Conservation (phyloP, 1,140 invertebrate genomes). For the Diabrotica virgifera region DNA sequence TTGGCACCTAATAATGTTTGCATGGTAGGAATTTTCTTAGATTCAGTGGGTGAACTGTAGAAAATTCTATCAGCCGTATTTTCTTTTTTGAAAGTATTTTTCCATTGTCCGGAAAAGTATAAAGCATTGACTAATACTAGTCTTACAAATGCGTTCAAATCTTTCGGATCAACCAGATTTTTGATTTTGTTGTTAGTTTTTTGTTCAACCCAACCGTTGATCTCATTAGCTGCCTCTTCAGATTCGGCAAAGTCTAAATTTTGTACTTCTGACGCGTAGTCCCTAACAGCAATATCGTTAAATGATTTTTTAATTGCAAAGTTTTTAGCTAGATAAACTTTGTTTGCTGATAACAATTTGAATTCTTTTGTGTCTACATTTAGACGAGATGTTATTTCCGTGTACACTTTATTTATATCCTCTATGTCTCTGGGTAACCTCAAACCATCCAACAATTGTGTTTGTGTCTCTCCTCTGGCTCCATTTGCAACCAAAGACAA, state of each 20-base stretch:
- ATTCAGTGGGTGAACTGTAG: slow-evolving; percentile 47
- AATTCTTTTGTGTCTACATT: slow-evolving; percentile 8
- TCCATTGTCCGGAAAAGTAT: slow-evolving; percentile 77
- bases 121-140: slow-evolving; percentile 77
- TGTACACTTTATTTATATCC: slow-evolving; percentile 17
- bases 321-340: slow-evolving; percentile 22
- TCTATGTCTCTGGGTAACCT: slow-evolving; percentile 18
- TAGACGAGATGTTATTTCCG: slow-evolving; percentile 44
- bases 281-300: slow-evolving; percentile 41
- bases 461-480: slow-evolving; percentile 17
- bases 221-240: slow-evolving; percentile 47
- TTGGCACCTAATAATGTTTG: slow-evolving; percentile 71
- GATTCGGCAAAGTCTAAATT: slow-evolving; percentile 54
- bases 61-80: slow-evolving; percentile 49
- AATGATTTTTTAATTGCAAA: slow-evolving; percentile 21
- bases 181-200: slow-evolving; percentile 71
- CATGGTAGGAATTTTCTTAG: slow-evolving; percentile 74
- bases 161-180: slow-evolving; percentile 58
- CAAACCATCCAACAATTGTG: slow-evolving; percentile 18
- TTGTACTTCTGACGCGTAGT: slow-evolving; percentile 54
- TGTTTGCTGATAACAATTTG: slow-evolving; percentile 26
- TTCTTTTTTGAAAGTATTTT: slow-evolving; percentile 54
- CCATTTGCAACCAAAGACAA: slow-evolving; percentile 24
- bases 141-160: slow-evolving; percentile 53
- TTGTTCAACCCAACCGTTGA: slow-evolving; percentile 70